Evolutionary conservation across 2,113 vertebrate genomes (phyloP).

Genomic region (Diphyllodes magnificus): DNA sequence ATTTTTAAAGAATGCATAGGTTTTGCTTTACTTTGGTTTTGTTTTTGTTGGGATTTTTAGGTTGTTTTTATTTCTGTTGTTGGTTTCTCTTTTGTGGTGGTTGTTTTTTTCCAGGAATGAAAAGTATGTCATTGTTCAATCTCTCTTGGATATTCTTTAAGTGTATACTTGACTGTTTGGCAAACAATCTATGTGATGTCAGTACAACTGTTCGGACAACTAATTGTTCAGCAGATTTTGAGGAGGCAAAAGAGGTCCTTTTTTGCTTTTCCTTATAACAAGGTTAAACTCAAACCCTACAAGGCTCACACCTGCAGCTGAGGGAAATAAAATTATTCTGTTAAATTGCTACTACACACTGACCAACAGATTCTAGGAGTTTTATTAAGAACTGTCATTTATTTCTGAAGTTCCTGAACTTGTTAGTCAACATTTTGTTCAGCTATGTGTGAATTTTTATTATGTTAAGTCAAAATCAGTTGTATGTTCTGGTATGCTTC

Average conservation of each 20-base stretch:
- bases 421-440: neutral
- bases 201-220: neutral
- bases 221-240: neutral
- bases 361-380: neutral
- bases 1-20: neutral
- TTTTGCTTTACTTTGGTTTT: accelerated
- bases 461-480: neutral
- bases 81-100: neutral
- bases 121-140: neutral
- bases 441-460: neutral
- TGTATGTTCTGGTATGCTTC: neutral
- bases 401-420: neutral
- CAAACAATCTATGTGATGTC: neutral
- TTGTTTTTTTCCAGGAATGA: neutral
- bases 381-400: neutral
- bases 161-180: neutral
- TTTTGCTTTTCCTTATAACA: neutral
- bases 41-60: neutral
- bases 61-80: neutral
- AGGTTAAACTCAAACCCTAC: neutral
- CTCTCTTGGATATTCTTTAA: neutral
- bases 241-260: neutral
- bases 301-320: neutral
- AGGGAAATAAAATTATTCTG: neutral
- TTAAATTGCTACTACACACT: neutral